A percentile compares a stretch with the other conserved stretches of the same genome.
These are phyloP conservation scores for Morone saxatilis DNA, from an alignment of 2,113 vertebrate species.

Conservation along the genomic window DNA sequence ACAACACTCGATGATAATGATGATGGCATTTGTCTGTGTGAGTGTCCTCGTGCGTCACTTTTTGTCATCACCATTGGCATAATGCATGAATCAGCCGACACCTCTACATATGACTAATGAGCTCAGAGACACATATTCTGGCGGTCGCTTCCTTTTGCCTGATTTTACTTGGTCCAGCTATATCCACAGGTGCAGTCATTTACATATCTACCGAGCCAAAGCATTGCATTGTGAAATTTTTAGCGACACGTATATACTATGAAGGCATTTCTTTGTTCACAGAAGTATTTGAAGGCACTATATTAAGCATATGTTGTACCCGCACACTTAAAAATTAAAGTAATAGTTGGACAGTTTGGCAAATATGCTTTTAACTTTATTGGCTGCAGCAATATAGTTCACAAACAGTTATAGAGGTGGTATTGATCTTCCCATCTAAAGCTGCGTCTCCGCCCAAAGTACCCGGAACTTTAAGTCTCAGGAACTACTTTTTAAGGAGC, in stretches of 20 bases:
- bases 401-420: not conserved
- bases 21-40: conserved; percentile 32
- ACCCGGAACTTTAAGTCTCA: no score
- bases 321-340: not conserved
- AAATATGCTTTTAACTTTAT: not conserved
- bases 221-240: no score
- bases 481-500: no score
- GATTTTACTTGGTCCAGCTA: no score
- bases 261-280: no score
- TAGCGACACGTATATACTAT: no score
- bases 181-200: no score
- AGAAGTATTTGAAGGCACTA: not conserved
- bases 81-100: conserved; percentile 43
- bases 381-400: not conserved
- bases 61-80: conserved; percentile 14
- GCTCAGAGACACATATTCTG: conserved; percentile 17
- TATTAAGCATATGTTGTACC: not conserved
- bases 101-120: conserved; percentile 41
- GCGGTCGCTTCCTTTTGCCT: not conserved
- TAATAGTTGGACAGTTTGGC: not conserved
- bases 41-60: conserved; percentile 51
- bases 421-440: no score
- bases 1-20: conserved; percentile 14
- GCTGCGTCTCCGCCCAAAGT: no score
- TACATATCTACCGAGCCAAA: no score